These are phyloP conservation scores for Penaeus monodon DNA, from an alignment of 2,888 invertebrate genomes.

Conservation along the genomic window DNA sequence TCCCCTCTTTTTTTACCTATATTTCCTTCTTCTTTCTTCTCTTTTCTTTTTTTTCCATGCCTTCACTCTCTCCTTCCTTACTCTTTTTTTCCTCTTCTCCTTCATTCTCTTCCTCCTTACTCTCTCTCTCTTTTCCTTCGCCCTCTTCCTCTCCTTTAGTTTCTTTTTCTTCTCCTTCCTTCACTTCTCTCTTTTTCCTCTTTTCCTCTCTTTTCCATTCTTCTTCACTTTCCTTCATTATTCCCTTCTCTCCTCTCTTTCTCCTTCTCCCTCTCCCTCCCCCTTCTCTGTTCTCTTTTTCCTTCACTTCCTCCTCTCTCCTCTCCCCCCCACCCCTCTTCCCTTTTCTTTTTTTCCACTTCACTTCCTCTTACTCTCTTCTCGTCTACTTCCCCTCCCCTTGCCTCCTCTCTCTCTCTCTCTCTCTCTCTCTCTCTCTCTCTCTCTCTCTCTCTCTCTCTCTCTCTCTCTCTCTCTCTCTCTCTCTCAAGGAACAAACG, in stretches of 20 bases:
- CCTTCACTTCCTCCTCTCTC: background rate
- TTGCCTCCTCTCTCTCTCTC: background rate
- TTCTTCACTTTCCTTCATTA: too few species aligned
- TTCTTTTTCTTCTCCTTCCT: too few species aligned
- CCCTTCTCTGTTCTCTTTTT: too few species aligned
- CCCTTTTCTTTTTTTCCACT: background rate
- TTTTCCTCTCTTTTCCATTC: background rate
- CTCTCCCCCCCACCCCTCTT: background rate
- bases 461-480: background rate
- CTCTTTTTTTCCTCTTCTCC: background rate
- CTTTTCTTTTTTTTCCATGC: background rate
- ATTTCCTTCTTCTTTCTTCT: too few species aligned
- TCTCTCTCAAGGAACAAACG: background rate
- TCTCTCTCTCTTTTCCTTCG: too few species aligned
- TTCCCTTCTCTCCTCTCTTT: background rate
- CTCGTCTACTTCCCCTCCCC: background rate
- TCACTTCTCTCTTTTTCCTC: background rate
- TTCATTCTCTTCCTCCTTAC: background rate
- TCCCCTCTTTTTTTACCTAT: too few species aligned
- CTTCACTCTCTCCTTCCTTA: background rate
- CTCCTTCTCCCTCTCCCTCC: background rate
- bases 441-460: background rate
- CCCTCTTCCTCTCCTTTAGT: background rate
- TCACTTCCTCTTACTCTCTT: background rate
- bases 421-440: background rate